Conservation (phyloP, 2,888 invertebrate species). For the Cantharis flavilabris region DNA sequence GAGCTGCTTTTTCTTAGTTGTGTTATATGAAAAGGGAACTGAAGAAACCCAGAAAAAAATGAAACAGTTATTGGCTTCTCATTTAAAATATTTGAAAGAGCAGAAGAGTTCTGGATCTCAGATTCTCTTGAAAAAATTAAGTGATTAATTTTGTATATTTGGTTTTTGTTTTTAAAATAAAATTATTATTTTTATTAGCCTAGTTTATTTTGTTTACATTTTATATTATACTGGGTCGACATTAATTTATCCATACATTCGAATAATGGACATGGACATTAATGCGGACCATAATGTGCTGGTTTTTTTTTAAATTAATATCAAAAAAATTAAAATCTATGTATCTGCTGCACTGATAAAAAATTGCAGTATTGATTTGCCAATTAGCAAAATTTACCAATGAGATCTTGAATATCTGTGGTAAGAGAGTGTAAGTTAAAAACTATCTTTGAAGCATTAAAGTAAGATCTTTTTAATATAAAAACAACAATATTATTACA, state of each 20-base stretch:
- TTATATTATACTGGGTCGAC: no score
- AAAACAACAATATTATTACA: background rate
- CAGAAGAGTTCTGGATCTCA: slow-evolving; percentile 66
- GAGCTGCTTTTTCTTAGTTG: slow-evolving; percentile 75
- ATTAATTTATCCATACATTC: no score
- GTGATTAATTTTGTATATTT: slow-evolving; percentile 2
- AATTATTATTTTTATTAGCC: background rate
- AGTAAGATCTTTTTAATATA: background rate
- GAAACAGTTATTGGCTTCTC: slow-evolving; percentile 57
- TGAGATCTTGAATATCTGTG: no score
- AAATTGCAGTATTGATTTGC: no score
- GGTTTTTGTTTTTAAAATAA: background rate
- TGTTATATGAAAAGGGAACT: slow-evolving; percentile 66
- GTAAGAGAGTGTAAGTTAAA: no score
- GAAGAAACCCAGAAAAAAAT: slow-evolving; percentile 56
- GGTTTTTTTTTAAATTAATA: no score
- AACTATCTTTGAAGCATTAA: no score
- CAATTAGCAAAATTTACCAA: no score
- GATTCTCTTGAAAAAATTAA: slow-evolving; percentile 57
- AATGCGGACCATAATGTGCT: no score
- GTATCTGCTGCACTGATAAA: no score
- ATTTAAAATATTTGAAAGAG: slow-evolving; percentile 57
- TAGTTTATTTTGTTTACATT: background rate
- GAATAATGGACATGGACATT: no score
- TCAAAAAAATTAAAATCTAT: no score